A percentile compares a stretch with the other conserved stretches of the same genome.
Conservation (phyloP, 2,113 vertebrate genomes). For the Hippolais icterina region DNA sequence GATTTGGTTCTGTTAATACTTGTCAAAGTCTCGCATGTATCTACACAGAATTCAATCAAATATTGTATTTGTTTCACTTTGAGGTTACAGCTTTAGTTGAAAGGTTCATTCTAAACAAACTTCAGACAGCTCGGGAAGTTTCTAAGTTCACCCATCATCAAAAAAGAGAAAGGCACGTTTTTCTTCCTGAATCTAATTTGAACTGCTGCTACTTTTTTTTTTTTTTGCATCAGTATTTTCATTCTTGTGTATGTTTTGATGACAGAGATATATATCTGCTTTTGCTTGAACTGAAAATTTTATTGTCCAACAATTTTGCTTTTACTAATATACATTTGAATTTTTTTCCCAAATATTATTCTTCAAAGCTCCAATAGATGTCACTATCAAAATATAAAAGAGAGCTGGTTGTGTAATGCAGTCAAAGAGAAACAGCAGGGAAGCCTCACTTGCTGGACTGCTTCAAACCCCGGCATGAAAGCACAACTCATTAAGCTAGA, state of each 20-base stretch:
- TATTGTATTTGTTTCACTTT: not conserved
- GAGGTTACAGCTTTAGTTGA: not conserved
- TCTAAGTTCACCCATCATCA: not conserved
- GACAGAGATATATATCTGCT: not conserved
- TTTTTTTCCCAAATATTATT: slow-evolving; percentile 11
- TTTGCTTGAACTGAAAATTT: not conserved
- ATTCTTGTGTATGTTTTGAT: not conserved
- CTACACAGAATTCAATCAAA: not conserved
- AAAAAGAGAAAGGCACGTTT: not conserved
- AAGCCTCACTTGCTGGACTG: not conserved
- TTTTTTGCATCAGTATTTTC: not conserved
- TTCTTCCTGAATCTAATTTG: not conserved
- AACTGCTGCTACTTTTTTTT: not conserved
- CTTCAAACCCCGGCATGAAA: slow-evolving; percentile 1
- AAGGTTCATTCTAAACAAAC: not conserved
- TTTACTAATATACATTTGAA: not conserved
- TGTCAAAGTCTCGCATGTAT: not conserved
- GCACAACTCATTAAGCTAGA: slow-evolving; percentile 5
- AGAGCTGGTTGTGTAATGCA: slow-evolving; percentile 9
- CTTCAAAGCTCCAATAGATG: slow-evolving; percentile 78
- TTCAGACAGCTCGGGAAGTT: not conserved
- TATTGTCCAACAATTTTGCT: not conserved
- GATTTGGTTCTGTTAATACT: not conserved
- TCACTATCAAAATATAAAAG: slow-evolving; percentile 80
- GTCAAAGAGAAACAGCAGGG: not conserved